phyloP scores from a whole-genome alignment of 2,888 invertebrate genomes.

The Xylota sylvarum region DNA sequence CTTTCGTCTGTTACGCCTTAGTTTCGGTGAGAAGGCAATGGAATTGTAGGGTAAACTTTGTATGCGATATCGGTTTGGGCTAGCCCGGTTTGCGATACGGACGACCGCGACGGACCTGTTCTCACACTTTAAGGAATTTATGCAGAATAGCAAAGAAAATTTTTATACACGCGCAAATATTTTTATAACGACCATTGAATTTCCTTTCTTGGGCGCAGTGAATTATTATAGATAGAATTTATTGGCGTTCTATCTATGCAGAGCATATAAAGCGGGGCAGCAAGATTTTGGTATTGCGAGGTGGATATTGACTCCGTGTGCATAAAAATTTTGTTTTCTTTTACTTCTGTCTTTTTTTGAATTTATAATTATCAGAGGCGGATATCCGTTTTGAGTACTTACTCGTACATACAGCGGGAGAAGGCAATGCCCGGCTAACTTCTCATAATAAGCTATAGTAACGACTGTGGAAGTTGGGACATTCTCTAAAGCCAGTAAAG shows the following conservation, averaged over 20 bases:
- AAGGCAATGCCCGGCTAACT: too few relatives aligned
- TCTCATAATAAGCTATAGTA: too few relatives aligned
- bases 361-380: neutral
- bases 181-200: conserved; percentile 26
- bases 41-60: conserved; percentile 65
- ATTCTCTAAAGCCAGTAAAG: too few relatives aligned
- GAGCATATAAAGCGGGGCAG: neutral
- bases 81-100: conserved; percentile 55
- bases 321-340: neutral
- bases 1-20: conserved; percentile 45
- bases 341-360: neutral
- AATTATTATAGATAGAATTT: neutral
- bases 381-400: conserved; percentile 13
- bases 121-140: conserved; percentile 65
- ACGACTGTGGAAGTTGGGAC: too few relatives aligned
- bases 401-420: too few relatives aligned
- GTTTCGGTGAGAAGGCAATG: conserved; percentile 24
- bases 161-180: conserved; percentile 33
- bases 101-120: conserved; percentile 45
- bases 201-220: conserved; percentile 40
- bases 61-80: conserved; percentile 48
- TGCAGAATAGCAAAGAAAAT: conserved; percentile 48
- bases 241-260: conserved; percentile 1
- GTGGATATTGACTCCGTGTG: neutral
- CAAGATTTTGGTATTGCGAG: neutral